A percentile compares a stretch with the other conserved stretches of the same genome.
Conservation (phyloP, 1,140 invertebrate species). For the Trichonephila clavipes region DNA sequence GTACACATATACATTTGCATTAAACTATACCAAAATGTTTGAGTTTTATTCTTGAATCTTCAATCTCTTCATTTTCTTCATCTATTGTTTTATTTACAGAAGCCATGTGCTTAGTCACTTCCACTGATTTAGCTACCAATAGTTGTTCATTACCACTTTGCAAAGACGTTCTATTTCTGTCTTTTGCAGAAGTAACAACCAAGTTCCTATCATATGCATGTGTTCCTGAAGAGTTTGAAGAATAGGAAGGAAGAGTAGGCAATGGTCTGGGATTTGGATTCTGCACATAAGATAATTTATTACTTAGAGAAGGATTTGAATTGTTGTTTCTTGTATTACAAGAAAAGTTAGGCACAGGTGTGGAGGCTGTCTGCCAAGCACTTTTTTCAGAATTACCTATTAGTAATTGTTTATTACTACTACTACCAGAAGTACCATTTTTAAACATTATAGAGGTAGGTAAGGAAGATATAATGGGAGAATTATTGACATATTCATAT, state of each 20-base stretch:
- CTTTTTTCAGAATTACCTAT: background rate
- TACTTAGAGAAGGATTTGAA: background rate
- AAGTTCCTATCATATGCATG: background rate
- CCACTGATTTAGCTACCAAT: background rate
- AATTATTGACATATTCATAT: background rate
- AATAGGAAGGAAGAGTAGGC: background rate
- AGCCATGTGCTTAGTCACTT: background rate
- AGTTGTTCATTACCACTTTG: background rate
- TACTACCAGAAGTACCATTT: background rate
- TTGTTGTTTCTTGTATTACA: background rate
- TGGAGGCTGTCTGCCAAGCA: background rate
- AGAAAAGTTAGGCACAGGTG: background rate
- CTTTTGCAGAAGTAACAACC: background rate
- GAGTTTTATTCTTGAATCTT: conserved; percentile 62
- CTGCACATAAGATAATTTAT: background rate
- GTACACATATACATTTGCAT: background rate
- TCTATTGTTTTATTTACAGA: background rate
- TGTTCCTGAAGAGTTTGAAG: background rate
- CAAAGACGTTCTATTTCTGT: background rate
- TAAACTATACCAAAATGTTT: conserved; percentile 70
- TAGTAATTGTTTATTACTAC: background rate
- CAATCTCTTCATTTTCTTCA: conserved; percentile 59
- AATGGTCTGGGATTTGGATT: conserved; percentile 9
- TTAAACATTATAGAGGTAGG: no score
- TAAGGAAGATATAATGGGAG: background rate